These are phyloP conservation scores for Ailurus styani DNA, from an alignment of 2,113 vertebrate genomes.

Conservation along the genomic window DNA sequence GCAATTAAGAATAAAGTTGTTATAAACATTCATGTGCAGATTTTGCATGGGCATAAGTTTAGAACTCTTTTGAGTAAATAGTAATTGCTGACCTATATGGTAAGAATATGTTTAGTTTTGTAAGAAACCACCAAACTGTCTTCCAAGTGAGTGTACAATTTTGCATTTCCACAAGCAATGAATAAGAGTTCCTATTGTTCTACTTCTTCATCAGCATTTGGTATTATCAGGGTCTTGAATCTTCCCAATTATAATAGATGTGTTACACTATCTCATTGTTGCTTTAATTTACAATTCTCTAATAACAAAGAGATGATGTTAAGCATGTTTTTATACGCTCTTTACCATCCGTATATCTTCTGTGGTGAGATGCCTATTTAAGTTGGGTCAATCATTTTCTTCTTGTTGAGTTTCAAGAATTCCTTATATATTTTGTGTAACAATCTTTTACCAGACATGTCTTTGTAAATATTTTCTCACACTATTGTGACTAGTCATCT, in stretches of 20 bases:
- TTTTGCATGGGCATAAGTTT: background rate
- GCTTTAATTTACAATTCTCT: background rate
- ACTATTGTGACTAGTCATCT: background rate
- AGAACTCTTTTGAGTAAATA: background rate
- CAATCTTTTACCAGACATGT: background rate
- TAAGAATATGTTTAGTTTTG: background rate
- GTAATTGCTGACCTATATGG: background rate
- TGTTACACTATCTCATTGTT: background rate
- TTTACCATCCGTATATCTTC: background rate
- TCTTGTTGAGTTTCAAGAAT: background rate
- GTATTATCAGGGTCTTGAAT: background rate
- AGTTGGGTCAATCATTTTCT: background rate
- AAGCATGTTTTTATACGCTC: background rate
- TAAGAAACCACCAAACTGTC: background rate
- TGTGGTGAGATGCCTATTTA: background rate
- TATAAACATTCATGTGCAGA: background rate
- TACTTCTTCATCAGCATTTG: background rate
- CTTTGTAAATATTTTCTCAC: background rate
- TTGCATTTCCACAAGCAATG: background rate
- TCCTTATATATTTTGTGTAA: background rate
- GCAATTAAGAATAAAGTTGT: background rate
- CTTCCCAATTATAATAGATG: background rate
- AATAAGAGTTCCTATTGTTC: background rate
- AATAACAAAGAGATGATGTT: background rate
- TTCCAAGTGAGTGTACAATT: background rate